Base-by-base conservation (phyloP, 2,888 invertebrate genomes). In the Nemotelus nigrinus region DNA sequence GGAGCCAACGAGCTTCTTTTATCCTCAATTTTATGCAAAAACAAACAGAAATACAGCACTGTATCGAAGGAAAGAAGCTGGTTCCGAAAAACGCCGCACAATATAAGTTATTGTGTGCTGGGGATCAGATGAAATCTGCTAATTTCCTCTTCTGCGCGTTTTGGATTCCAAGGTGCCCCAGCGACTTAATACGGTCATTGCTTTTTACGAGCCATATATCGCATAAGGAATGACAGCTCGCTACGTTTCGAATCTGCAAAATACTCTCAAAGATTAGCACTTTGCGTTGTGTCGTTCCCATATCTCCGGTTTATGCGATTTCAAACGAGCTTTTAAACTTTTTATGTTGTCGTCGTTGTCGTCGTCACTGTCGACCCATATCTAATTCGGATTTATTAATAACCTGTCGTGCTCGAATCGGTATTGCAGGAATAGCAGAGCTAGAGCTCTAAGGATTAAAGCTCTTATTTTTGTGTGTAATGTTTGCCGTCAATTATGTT, bases 311-410 rank as follows among this genome's bases (percentile, higher is more conserved):
- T 57, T 25, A 8, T 57, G 25, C 25, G 57, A 57, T 57, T 57
- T 57, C 3, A 57, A 57, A 57, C 57, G 57, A 57, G n/a, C 57
- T 57, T 57, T 57, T 57, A 10, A n/a, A 57, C 57, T 25, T 57
- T 4, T 57, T 57, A 25, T 25, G 25, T 25, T 25, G 25, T 25
- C 25, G 25, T 25, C 25, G 25, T 25, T 25, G 25, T 25, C 57
- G n/a, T 4, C 57, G 7, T 4, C 4, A 25, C 25, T 10, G 57
- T 4, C 10, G 57, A 57, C 57, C 57, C 25, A 57, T 57, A n/a
- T 57, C 25, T 25, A 10, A 25, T 25, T 57, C 25, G n/a, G 57
- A 57, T 57, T 57, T 57, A 57, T 25, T 57, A 57, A 57, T 57
- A 57, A 57, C 10, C 57, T 57, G 57, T 3, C 57, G 57, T 25